Conservation (phyloP, 92 coral and sea anemone genomes). For the Umimayanthus chanpuru region DNA sequence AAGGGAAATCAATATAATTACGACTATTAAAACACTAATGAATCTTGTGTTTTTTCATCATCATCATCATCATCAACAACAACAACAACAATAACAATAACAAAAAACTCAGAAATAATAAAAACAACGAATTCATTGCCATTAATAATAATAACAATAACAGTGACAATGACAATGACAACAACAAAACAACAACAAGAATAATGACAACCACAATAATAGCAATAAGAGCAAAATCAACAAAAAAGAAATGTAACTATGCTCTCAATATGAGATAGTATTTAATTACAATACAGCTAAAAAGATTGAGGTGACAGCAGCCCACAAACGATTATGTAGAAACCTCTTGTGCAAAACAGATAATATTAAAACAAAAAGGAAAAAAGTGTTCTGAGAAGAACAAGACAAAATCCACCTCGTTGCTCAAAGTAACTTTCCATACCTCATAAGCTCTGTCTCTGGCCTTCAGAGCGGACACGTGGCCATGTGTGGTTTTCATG, state of each 20-base stretch:
- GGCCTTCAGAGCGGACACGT: conserved; percentile 79
- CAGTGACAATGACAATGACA: neutral
- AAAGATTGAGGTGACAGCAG: no score
- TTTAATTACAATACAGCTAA: no score
- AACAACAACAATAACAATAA: neutral
- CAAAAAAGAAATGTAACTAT: neutral
- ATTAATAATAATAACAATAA: neutral
- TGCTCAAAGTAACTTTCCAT: neutral
- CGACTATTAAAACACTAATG: neutral
- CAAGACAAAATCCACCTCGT: no score
- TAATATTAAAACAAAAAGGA: no score
- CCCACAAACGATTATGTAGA: no score
- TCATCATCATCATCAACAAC: no score
- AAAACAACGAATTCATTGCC: neutral
- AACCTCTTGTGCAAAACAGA: no score
- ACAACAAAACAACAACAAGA: no score
- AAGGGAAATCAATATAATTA: neutral
- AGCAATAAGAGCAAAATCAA: neutral
- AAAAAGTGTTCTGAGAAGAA: no score
- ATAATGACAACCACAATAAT: neutral
- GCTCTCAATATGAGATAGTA: no score
- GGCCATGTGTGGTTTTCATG: conserved; percentile 92
- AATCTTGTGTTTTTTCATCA: neutral
- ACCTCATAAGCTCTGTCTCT: conserved; percentile 89
- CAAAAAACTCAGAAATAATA: neutral